Evolutionary conservation across 30 jellyfish, hydroid and myxozoan species (phyloP), one percentile per base, ranked within the genome.

Genomic region (Nemopilema nomurai): DNA sequence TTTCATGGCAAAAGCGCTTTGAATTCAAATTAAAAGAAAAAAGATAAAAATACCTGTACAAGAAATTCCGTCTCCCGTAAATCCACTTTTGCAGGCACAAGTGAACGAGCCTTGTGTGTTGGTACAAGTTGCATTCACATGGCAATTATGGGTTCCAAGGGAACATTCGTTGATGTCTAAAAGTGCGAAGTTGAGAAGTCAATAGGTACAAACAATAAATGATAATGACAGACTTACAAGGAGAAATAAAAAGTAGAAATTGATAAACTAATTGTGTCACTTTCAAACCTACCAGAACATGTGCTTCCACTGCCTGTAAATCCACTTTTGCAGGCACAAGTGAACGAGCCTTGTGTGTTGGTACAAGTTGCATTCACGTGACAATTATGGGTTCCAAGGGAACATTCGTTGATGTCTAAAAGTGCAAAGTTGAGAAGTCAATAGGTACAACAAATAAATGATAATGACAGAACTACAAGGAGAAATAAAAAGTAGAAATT

Each of bases 21-120:
- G 13, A 41, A 41, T 13, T 41, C 57, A 13, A 13, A 13, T 3
- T 3, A 41, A 13, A 41, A 41, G 57, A 41, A 13, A 41, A 41
- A 13, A 41, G 57, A 41, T 41, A 3, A 41, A 6, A 41, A 41
- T 41, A 41, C 9, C 57, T 3, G 13, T 6, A 41, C 9, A 41
- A 41, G 57, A 13, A 41, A 41, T 6, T 41, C 13, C 57, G 18
- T 64, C 18, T 20, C 74, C 74, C 8, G 30, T 64, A 25, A 20
- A 64, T 21, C 74, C 74, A 18, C 31, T 64, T 7, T 64, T 64
- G 74, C 74, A 64, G 18, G 74, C 31, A 64, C 74, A 64, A 21
- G 28, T 64, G 74, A 64, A 64, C 8, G 74, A 64, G 6, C 74
- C 74, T 20, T 3, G 8, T 64, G 74, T 64, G n/a, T 21, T 64